Conservation (phyloP, 2,888 invertebrate genomes). For the Drosophila macrothrix region DNA sequence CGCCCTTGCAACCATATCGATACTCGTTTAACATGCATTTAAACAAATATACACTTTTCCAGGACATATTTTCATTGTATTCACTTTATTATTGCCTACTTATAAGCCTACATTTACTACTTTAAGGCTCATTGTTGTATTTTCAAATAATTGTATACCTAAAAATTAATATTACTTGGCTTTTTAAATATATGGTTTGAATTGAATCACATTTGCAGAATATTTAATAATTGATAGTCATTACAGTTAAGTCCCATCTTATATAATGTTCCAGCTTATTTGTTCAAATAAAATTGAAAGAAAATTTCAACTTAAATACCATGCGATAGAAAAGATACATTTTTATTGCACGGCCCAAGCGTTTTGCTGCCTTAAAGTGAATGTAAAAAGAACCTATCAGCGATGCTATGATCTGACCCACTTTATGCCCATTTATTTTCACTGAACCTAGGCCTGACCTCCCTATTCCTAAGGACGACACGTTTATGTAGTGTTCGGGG, state of each 20-base stretch:
- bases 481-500: conserved; percentile 10
- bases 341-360: background rate
- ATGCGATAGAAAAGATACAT: background rate
- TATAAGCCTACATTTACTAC: background rate
- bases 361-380: conserved; percentile 6
- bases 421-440: conserved; percentile 67
- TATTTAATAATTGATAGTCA: background rate
- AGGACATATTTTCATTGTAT: background rate
- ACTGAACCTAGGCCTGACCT: conserved; percentile 39
- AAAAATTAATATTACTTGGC: background rate
- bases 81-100: conserved; percentile 7
- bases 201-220: background rate
- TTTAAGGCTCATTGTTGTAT: background rate
- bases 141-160: background rate
- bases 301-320: background rate
- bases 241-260: background rate
- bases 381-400: background rate
- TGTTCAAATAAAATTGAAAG: background rate
- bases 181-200: background rate
- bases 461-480: conserved; percentile 29
- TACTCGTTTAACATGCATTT: conserved; percentile 40
- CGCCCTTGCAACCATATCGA: background rate
- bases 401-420: conserved; percentile 62
- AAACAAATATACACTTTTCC: conserved; percentile 20
- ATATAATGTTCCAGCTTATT: background rate